Conservation (phyloP, 2,113 vertebrate species). For the Archilochus colubris region DNA sequence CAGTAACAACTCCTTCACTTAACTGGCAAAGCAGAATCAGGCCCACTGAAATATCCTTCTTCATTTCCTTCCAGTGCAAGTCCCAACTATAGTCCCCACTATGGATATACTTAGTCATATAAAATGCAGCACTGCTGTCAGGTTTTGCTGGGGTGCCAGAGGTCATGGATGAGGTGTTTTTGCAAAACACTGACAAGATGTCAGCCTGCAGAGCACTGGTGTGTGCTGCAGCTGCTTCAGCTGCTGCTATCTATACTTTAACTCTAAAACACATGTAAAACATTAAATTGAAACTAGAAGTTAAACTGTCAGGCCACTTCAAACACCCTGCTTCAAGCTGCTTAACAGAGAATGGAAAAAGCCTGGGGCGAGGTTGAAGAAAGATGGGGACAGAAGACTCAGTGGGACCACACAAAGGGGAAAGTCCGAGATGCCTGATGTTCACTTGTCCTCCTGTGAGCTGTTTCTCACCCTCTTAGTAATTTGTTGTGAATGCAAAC, state of each 20-base stretch:
- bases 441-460: not conserved
- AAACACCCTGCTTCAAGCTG: not conserved
- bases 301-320: not conserved
- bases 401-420: not conserved
- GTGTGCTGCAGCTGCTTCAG: not conserved
- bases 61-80: not conserved
- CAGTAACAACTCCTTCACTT: not conserved
- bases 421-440: not conserved
- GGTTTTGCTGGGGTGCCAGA: not conserved
- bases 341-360: not conserved
- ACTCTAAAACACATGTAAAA: constrained; percentile 23
- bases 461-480: not conserved
- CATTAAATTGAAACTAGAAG: constrained; percentile 31
- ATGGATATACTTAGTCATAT: not conserved
- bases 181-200: not conserved
- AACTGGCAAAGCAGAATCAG: not conserved
- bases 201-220: not conserved
- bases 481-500: not conserved
- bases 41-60: not conserved
- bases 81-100: not conserved
- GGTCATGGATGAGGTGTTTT: not conserved
- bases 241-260: constrained; percentile 12
- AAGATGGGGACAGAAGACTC: not conserved
- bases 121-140: not conserved
- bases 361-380: not conserved